Percentiles rank a stretch among this genome's conserved stretches.
Conservation (phyloP, 2,797 vertebrate genomes). For the Rhinatrema bivittatum region DNA sequence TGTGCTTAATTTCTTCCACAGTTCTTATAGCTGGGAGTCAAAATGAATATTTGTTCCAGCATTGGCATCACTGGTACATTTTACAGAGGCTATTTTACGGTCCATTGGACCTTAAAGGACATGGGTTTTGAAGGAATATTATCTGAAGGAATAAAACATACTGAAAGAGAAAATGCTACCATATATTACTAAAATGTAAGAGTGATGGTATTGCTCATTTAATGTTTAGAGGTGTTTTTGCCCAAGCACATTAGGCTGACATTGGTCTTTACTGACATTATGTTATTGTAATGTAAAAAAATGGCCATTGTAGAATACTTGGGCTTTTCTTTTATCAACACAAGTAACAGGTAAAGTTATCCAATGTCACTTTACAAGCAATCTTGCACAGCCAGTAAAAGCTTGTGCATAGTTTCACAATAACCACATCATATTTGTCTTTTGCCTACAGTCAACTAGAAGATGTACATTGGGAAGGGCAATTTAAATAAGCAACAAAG, state of each 20-base stretch:
- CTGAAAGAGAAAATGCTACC: constrained; percentile 19
- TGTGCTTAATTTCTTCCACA: constrained; percentile 54
- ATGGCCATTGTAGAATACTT: constrained; percentile 16
- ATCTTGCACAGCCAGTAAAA: not conserved
- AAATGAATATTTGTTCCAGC: constrained; percentile 57
- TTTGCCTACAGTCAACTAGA: too few species aligned
- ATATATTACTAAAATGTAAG: constrained; percentile 31
- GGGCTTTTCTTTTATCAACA: not conserved
- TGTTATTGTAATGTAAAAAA: constrained; percentile 2
- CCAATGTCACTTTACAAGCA: not conserved
- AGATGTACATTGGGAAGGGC: too few species aligned
- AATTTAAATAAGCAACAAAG: too few species aligned
- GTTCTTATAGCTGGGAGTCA: constrained; percentile 55
- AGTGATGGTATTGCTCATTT: constrained; percentile 1
- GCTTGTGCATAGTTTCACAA: too few species aligned
- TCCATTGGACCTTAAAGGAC: constrained; percentile 67
- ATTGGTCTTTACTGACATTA: constrained; percentile 5
- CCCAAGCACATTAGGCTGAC: constrained; percentile 18
- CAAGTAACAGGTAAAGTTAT: not conserved
- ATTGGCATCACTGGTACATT: constrained; percentile 38
- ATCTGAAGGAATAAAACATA: constrained; percentile 43
- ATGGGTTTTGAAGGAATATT: constrained; percentile 60
- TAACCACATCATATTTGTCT: too few species aligned
- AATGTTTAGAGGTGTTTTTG: constrained; percentile 17
- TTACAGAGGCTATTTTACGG: constrained; percentile 65